Base-by-base conservation (phyloP, 2,113 vertebrate genomes). In the Gadus macrocephalus region DNA sequence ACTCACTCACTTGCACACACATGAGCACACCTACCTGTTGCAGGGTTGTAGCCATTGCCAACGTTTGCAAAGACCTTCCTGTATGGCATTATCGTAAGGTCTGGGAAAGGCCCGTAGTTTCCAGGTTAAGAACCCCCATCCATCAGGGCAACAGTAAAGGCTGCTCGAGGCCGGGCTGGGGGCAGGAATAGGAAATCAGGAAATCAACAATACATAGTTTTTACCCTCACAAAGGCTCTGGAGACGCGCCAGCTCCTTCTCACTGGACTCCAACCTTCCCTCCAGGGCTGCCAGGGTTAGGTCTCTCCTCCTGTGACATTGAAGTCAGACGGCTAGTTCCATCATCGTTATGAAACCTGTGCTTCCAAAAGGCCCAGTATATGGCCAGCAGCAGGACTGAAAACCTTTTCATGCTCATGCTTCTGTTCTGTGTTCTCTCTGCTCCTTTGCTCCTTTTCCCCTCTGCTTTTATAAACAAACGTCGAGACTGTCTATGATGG, bases 91-190 rank as follows among this genome's bases (percentile, higher is more conserved):
- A 76, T 27, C 3, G 69, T 83, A 59, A 15, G 20, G 49, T 20
- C 63, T 14, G 8, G 69, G 53, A 85, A 87, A 35, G 84, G 81
- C 17, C 86, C 87, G 1, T 5, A 76, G 53, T 85, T 6, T 59
- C 80, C 85, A 64, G 0, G 3, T 3, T 71, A 81, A 63, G 31
- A 35, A 35, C 31, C 31, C 31, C 78, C 69, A 0, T 81, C 79
- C 20, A 2, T n/a, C 5, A 89, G 79, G 70, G 84, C 17, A 12
- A 81, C 81, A 19, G 86, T 85, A 74, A 89, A 89, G 19, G 86
- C 81, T 53, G 83, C 78, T 38, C 67, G 56, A 35, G 78, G 72
- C 19, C 0, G 9, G 1, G 66, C 82, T 89, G 31, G 61, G 60
- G 61, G 8, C 2, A 65, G 55, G n/a, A 60, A 7, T 6, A 42